These are phyloP conservation scores for Acrobeloides nanus DNA, from an alignment of 2,888 invertebrate species.

Conservation along the genomic window DNA sequence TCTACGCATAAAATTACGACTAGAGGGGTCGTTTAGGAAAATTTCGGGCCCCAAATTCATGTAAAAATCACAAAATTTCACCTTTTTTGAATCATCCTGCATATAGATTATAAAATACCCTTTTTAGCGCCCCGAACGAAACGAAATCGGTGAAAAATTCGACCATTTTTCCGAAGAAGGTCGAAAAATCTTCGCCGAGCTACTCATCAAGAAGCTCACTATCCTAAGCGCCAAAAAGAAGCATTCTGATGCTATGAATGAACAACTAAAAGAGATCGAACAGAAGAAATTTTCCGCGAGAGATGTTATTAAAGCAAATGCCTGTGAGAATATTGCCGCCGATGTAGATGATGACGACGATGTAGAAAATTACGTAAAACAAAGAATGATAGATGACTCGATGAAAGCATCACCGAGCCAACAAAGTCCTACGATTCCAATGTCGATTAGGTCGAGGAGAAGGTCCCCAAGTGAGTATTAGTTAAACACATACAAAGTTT, in stretches of 20 bases:
- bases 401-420: constrained; percentile 10
- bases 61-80: too few relatives aligned
- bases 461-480: constrained; percentile 22
- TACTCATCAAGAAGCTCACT: constrained; percentile 27
- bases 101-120: too few relatives aligned
- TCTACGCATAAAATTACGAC: too few relatives aligned
- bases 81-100: too few relatives aligned
- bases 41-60: too few relatives aligned
- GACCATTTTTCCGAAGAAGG: constrained; percentile 36
- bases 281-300: constrained; percentile 24
- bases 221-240: constrained; percentile 21
- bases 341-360: constrained; percentile 37
- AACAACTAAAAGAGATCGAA: constrained; percentile 28
- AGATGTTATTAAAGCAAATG: constrained; percentile 30
- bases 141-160: too few relatives aligned
- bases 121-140: too few relatives aligned
- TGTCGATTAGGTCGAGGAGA: too few relatives aligned
- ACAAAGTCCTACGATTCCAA: constrained; percentile 8
- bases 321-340: constrained; percentile 9
- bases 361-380: constrained; percentile 21
- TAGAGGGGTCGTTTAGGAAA: too few relatives aligned
- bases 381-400: constrained; percentile 15
- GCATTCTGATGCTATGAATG: constrained; percentile 33
- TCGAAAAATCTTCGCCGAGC: constrained; percentile 21
- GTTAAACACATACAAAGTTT: too few relatives aligned